A percentile compares a stretch with the other conserved stretches of the same genome.
Evolutionary conservation across 1,140 invertebrate species (phyloP).

Genomic region (Drosophila takahashii): DNA sequence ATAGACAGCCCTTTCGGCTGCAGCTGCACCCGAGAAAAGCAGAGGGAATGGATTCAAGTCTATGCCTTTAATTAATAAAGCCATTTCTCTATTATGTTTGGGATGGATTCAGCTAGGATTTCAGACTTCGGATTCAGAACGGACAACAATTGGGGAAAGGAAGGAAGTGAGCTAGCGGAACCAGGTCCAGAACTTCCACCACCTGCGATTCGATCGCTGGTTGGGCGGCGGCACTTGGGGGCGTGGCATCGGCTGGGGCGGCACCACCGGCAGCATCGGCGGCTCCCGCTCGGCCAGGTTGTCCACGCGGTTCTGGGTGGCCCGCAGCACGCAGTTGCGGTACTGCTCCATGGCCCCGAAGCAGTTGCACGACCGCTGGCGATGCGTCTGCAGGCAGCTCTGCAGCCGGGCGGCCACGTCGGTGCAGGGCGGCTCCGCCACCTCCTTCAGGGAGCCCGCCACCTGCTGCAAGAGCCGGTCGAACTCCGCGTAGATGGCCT

Average conservation of each 20-base stretch:
- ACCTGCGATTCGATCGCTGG: constrained; percentile 13
- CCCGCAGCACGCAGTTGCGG: constrained; percentile 32
- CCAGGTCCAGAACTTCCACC: constrained; percentile 63
- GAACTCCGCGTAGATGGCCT: constrained; percentile 53
- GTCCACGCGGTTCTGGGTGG: constrained; percentile 54
- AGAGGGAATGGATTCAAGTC: constrained; percentile 15
- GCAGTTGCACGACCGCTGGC: constrained; percentile 38
- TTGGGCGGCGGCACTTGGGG: background rate
- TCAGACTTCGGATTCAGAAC: no score
- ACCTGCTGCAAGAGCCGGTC: constrained; percentile 43
- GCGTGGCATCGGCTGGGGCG: constrained; percentile 6
- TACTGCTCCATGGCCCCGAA: constrained; percentile 60
- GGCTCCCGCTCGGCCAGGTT: constrained; percentile 6
- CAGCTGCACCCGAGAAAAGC: background rate
- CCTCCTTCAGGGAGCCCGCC: constrained; percentile 17
- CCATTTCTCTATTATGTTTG: constrained; percentile 15
- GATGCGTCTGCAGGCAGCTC: constrained; percentile 41
- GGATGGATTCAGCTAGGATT: background rate
- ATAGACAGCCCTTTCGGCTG: background rate
- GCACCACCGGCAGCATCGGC: constrained; percentile 11
- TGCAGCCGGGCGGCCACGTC: constrained; percentile 30
- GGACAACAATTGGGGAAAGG: background rate
- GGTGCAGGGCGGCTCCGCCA: constrained; percentile 33
- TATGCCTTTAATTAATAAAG: constrained; percentile 39
- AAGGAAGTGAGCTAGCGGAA: constrained; percentile 22